Percentiles rank a stretch among this genome's conserved stretches.
Conservation (phyloP, 1,140 invertebrate species). For the Zaprionus ornatus region DNA sequence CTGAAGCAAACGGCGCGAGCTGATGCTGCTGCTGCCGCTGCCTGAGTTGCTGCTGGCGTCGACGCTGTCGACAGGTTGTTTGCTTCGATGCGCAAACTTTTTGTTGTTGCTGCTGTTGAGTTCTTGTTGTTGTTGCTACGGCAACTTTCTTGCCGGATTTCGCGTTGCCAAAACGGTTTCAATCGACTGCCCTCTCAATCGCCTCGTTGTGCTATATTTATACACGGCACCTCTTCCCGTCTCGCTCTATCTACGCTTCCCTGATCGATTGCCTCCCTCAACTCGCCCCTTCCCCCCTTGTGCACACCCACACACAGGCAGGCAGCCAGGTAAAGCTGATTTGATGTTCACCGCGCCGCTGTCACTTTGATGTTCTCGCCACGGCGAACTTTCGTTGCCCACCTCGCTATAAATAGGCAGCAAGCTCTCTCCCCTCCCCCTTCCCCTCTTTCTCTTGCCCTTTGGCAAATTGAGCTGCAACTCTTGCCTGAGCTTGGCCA, state of each 20-base stretch:
- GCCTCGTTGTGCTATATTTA: constrained; percentile 46
- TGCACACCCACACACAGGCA: constrained; percentile 4
- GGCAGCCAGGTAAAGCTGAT: not conserved
- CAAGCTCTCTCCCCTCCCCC: not conserved
- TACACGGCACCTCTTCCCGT: not conserved
- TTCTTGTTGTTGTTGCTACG: constrained; percentile 35
- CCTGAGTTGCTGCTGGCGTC: constrained; percentile 17
- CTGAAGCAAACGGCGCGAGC: constrained; percentile 64
- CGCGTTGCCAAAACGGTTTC: constrained; percentile 58
- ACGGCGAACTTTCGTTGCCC: constrained; percentile 26
- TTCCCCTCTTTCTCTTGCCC: constrained; percentile 8
- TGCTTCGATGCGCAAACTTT: constrained; percentile 73
- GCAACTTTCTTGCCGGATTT: constrained; percentile 76
- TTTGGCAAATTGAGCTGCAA: constrained; percentile 52
- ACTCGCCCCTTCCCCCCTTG: not conserved
- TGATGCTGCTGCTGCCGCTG: constrained; percentile 13
- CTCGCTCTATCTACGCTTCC: not conserved
- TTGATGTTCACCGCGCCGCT: constrained; percentile 36
- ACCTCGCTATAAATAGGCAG: constrained; percentile 34
- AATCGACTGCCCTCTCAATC: constrained; percentile 35
- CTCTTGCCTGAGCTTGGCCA: constrained; percentile 16
- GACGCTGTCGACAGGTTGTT: constrained; percentile 55
- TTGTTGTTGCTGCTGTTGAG: constrained; percentile 16
- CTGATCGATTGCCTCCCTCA: constrained; percentile 33
- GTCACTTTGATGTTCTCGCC: constrained; percentile 42